A percentile compares a stretch with the other conserved stretches of the same genome.
These are phyloP conservation scores for Lasioglossum zephyrum DNA, from an alignment of 2,888 invertebrate species.

Conservation along the genomic window DNA sequence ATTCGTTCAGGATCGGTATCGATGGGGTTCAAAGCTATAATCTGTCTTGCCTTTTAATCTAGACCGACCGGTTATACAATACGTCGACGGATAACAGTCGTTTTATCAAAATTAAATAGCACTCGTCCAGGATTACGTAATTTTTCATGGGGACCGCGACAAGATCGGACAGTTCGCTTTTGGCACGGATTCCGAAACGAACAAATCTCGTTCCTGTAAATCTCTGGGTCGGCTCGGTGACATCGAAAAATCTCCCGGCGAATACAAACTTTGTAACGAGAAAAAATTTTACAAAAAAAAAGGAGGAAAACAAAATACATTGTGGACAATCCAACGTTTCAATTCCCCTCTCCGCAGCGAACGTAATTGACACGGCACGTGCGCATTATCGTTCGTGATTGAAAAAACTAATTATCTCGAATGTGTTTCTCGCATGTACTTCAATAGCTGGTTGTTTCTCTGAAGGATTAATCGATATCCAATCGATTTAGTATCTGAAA, in stretches of 20 bases:
- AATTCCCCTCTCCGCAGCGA: background rate
- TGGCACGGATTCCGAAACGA: slow-evolving; percentile 40
- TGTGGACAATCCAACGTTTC: background rate
- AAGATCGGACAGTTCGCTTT: slow-evolving; percentile 12
- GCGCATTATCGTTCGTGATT: background rate
- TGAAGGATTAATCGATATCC: slow-evolving; percentile 1
- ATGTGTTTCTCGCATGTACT: slow-evolving; percentile 15
- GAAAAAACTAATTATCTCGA: background rate
- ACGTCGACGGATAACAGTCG: background rate
- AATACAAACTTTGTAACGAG: background rate
- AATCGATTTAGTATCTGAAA: background rate
- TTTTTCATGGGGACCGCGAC: slow-evolving; percentile 24
- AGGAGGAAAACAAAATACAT: slow-evolving; percentile 13
- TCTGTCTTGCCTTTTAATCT: background rate
- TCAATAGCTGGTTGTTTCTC: background rate
- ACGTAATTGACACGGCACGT: slow-evolving; percentile 18
- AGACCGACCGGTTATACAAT: background rate
- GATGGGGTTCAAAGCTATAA: background rate
- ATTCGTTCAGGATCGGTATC: background rate
- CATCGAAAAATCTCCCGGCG: slow-evolving; percentile 3
- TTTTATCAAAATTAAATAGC: slow-evolving; percentile 25
- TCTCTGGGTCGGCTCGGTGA: slow-evolving; percentile 11
- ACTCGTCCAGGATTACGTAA: background rate
- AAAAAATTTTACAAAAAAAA: background rate
- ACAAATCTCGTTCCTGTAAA: slow-evolving; percentile 25